phyloP scores from a whole-genome alignment of 2,113 vertebrate species.

The Arizona elegans region DNA sequence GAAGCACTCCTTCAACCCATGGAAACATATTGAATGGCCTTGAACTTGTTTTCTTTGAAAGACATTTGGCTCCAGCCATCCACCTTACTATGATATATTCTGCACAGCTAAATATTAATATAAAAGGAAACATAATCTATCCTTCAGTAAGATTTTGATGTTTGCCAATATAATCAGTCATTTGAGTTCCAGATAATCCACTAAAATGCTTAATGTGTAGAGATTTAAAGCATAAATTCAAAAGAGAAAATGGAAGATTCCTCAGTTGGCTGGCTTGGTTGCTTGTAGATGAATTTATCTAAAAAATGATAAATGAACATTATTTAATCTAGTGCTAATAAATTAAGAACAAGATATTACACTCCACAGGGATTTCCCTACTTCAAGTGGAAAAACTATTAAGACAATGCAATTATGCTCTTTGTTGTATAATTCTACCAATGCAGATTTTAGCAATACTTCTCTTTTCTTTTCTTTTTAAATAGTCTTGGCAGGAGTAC shows the following conservation, averaged over 20 bases:
- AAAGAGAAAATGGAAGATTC: neutral
- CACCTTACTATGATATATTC: neutral
- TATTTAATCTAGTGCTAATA: neutral
- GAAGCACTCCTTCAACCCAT: neutral
- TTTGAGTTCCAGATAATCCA: neutral
- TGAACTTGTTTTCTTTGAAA: neutral
- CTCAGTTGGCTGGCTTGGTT: neutral
- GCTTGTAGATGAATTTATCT: neutral
- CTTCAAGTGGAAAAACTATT: neutral
- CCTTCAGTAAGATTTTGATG: neutral
- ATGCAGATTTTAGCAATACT: constrained; percentile 42
- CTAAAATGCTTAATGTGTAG: neutral
- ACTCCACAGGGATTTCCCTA: neutral
- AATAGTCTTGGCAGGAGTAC: constrained; percentile 16
- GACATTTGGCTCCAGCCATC: neutral
- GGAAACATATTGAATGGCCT: neutral
- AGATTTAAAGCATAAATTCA: neutral
- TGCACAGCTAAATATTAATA: neutral
- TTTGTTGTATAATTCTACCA: constrained; percentile 24
- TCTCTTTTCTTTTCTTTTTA: too few species aligned
- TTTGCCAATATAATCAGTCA: neutral
- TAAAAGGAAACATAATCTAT: neutral
- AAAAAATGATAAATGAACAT: neutral
- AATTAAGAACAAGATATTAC: neutral
- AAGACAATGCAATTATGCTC: neutral